A percentile compares a stretch with the other conserved stretches of the same genome.
Evolutionary conservation across 2,888 invertebrate species (phyloP).

Genomic region (Tachina fera): DNA sequence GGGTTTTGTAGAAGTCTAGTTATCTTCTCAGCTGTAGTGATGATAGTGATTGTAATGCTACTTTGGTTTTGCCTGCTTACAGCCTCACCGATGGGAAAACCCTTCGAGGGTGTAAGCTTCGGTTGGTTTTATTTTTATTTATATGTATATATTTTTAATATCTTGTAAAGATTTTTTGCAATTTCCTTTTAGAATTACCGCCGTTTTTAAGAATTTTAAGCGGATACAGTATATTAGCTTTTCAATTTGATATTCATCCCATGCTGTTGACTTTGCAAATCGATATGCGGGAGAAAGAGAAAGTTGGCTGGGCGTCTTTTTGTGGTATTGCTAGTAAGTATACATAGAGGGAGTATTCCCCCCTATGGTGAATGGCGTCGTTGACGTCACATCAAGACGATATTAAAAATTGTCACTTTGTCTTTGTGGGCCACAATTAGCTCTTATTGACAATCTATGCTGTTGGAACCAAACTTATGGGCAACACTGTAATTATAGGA

Average conservation of each 20-base stretch:
- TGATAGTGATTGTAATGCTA: constrained; percentile 86
- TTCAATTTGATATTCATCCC: constrained; percentile 92
- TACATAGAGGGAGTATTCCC: neutral
- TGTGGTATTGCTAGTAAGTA: constrained; percentile 87
- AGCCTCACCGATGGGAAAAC: constrained; percentile 79
- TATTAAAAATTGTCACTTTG: too few relatives aligned
- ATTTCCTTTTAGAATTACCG: constrained; percentile 81
- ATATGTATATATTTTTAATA: neutral
- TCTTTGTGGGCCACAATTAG: too few relatives aligned
- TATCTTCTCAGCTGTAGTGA: constrained; percentile 86
- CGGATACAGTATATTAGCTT: constrained; percentile 87
- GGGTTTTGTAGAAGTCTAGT: constrained; percentile 82
- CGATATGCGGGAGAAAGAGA: constrained; percentile 92
- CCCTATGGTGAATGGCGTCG: too few relatives aligned
- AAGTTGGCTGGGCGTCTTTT: constrained; percentile 89
- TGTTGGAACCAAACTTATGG: too few relatives aligned
- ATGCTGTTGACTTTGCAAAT: constrained; percentile 94
- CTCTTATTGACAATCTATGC: too few relatives aligned
- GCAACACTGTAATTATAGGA: too few relatives aligned
- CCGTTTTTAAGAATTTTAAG: constrained; percentile 84
- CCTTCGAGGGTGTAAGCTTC: constrained; percentile 79
- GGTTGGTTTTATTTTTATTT: constrained; percentile 71
- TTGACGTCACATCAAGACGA: too few relatives aligned
- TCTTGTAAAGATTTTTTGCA: neutral
- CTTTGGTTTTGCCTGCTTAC: constrained; percentile 87